Evolutionary conservation across 2,888 invertebrate genomes (phyloP).

Genomic region (Drosophila infuscata): DNA sequence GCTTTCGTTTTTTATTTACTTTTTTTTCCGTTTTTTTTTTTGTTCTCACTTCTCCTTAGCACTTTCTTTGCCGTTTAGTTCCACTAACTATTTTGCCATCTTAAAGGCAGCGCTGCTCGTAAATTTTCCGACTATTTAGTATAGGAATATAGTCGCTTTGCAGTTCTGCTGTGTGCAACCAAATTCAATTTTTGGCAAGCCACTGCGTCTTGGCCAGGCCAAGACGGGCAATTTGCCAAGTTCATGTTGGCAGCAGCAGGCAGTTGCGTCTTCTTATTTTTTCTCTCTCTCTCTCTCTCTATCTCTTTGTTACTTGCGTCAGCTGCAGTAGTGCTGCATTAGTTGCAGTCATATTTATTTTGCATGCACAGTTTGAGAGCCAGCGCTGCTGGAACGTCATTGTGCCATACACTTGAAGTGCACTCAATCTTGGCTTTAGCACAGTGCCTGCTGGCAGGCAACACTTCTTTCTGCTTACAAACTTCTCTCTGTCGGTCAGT

Average conservation of each 20-base stretch:
- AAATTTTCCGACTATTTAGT: conserved; percentile 68
- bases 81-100: conserved; percentile 37
- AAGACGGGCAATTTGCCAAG: conserved; percentile 66
- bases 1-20: conserved; percentile 31
- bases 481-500: conserved; percentile 3
- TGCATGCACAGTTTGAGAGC: conserved; percentile 52
- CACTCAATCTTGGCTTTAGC: conserved; percentile 22
- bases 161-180: conserved; percentile 29
- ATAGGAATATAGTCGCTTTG: conserved; percentile 49
- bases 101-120: conserved; percentile 56
- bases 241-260: conserved; percentile 22
- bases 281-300: neutral
- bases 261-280: conserved; percentile 11
- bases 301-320: conserved; percentile 20
- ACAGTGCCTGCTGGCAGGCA: conserved; percentile 43
- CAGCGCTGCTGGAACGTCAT: conserved; percentile 33
- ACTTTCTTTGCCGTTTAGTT: conserved; percentile 20
- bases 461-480: conserved; percentile 26
- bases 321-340: conserved; percentile 29
- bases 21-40: neutral
- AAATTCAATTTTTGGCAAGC: conserved; percentile 59
- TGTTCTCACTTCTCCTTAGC: neutral
- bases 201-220: conserved; percentile 44
- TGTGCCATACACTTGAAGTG: conserved; percentile 28
- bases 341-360: conserved; percentile 34